A percentile compares a stretch with the other conserved stretches of the same genome.
phyloP scores from a whole-genome alignment of 1,140 invertebrate genomes.

The Magallana angulata region DNA sequence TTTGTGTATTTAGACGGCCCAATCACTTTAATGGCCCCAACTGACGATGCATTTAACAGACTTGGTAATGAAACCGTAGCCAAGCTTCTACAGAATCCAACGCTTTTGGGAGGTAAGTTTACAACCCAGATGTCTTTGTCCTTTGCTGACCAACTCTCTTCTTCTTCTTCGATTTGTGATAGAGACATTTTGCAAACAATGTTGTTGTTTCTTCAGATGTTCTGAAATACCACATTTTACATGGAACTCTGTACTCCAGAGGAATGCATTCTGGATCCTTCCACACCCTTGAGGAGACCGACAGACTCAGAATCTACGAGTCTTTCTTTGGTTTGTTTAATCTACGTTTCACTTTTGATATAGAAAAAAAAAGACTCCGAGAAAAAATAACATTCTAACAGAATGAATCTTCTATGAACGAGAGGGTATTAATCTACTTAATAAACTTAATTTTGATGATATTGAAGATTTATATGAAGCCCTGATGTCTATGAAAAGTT shows the following conservation, averaged over 20 bases:
- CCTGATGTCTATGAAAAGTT: too few relatives aligned
- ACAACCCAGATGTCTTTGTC: neutral
- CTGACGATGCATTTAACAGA: slow-evolving; percentile 54
- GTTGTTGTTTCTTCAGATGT: slow-evolving; percentile 17
- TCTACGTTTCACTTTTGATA: too few relatives aligned
- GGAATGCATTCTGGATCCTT: slow-evolving; percentile 49
- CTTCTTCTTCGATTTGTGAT: too few relatives aligned
- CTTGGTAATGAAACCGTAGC: slow-evolving; percentile 53
- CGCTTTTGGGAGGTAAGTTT: slow-evolving; percentile 50
- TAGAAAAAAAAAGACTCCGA: too few relatives aligned
- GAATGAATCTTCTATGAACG: too few relatives aligned
- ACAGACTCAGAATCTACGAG: slow-evolving; percentile 45
- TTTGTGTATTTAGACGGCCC: slow-evolving; percentile 49
- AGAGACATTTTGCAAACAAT: too few relatives aligned
- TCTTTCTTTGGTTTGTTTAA: slow-evolving; percentile 53
- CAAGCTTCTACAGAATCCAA: slow-evolving; percentile 53
- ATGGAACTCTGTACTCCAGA: slow-evolving; percentile 46
- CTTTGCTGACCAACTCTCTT: too few relatives aligned
- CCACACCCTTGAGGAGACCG: slow-evolving; percentile 43
- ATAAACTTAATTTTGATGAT: too few relatives aligned
- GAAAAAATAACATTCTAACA: too few relatives aligned
- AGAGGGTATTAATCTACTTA: too few relatives aligned
- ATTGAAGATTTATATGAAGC: too few relatives aligned
- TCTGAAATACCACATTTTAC: slow-evolving; percentile 53
- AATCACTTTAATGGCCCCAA: slow-evolving; percentile 63